Percentiles rank a stretch among this genome's conserved stretches.
phyloP scores from a whole-genome alignment of 2,888 invertebrate genomes.

The Eutolmus rufibarbis region DNA sequence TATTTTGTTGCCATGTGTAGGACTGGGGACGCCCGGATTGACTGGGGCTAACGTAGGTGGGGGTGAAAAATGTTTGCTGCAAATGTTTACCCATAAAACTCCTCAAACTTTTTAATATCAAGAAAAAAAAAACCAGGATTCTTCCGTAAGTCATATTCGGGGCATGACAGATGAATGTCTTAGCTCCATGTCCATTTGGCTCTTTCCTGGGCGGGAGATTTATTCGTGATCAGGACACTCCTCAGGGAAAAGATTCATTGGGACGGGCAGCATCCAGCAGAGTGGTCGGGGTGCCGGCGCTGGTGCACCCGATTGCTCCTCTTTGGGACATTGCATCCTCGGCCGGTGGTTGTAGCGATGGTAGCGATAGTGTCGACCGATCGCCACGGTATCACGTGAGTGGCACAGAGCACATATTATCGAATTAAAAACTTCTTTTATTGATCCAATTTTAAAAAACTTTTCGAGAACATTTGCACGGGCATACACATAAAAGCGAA shows the following conservation, averaged over 20 bases:
- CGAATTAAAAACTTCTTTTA: neutral
- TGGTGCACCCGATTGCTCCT: neutral
- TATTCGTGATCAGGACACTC: neutral
- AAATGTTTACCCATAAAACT: slow-evolving; percentile 26
- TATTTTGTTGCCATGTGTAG: neutral
- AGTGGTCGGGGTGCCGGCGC: neutral
- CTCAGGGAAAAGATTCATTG: neutral
- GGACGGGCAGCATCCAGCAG: neutral
- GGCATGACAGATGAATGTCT: slow-evolving; percentile 15
- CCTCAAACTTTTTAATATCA: slow-evolving; percentile 20
- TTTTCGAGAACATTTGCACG: slow-evolving; percentile 6
- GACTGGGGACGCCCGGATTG: neutral
- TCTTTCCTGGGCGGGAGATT: neutral
- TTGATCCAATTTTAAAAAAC: slow-evolving; percentile 13
- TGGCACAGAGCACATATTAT: neutral
- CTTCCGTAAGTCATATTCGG: slow-evolving; percentile 21
- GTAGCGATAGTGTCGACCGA: neutral
- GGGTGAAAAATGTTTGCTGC: neutral
- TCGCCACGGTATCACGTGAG: neutral
- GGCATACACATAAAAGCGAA: neutral
- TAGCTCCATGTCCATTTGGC: neutral
- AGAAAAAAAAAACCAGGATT: neutral
- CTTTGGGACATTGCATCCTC: neutral
- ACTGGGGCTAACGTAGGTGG: neutral
- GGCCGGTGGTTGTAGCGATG: neutral